phyloP scores from a whole-genome alignment of 2,113 vertebrate species.

The Callospermophilus lateralis region DNA sequence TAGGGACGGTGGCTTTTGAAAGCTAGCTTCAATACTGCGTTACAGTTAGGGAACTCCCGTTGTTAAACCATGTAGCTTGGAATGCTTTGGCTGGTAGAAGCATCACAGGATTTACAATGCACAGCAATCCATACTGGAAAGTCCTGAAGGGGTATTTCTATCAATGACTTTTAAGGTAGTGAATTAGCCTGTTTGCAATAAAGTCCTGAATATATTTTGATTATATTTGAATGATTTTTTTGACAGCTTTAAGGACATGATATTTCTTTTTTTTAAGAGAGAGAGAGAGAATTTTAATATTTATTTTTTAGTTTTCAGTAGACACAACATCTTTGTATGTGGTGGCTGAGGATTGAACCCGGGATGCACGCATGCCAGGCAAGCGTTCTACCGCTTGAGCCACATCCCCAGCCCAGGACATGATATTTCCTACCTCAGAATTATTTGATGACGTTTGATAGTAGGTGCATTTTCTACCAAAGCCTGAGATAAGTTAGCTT shows the following conservation, averaged over 20 bases:
- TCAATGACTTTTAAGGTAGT: not conserved
- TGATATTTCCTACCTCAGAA: not conserved
- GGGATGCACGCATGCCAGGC: no score
- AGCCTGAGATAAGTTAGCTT: not conserved
- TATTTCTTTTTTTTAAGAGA: no score
- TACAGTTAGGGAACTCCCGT: not conserved
- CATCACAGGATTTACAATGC: not conserved
- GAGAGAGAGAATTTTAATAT: no score
- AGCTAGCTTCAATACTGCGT: not conserved
- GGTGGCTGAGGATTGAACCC: no score
- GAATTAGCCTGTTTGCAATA: not conserved
- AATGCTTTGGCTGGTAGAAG: not conserved
- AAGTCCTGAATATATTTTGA: not conserved
- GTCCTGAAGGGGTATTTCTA: not conserved
- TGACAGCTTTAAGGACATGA: not conserved
- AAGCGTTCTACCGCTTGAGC: no score
- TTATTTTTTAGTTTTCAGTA: no score
- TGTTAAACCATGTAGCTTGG: not conserved
- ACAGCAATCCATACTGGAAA: not conserved
- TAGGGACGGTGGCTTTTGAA: not conserved
- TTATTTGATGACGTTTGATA: not conserved
- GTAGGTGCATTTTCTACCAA: not conserved
- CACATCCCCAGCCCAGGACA: not conserved
- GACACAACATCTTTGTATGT: no score
- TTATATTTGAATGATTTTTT: conserved; percentile 16